A percentile compares a stretch with the other conserved stretches of the same genome.
phyloP scores from a whole-genome alignment of 2,113 vertebrate species.

The Pachyramphus minor region DNA sequence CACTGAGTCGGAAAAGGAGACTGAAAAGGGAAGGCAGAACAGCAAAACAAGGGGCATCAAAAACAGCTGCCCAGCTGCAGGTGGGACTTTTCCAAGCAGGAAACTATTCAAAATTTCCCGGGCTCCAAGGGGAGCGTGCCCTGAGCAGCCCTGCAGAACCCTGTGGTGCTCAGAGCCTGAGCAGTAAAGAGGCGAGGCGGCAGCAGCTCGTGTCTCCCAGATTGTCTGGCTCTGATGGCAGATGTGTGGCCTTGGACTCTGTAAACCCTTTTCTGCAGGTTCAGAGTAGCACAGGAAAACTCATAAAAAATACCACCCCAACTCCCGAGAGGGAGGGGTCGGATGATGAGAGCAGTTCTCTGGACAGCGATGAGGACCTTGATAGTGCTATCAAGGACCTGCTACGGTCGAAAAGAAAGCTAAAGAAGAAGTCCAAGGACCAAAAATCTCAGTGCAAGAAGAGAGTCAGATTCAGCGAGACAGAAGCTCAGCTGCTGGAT shows the following conservation, averaged over 20 bases:
- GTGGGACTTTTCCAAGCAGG: not conserved
- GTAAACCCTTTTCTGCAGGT: not conserved
- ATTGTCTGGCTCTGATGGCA: not conserved
- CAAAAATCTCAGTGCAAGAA: slow-evolving; percentile 75
- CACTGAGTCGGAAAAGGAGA: slow-evolving; percentile 72
- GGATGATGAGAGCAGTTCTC: slow-evolving; percentile 90
- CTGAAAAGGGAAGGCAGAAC: slow-evolving; percentile 39
- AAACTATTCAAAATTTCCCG: not conserved
- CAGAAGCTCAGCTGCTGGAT: slow-evolving; percentile 35
- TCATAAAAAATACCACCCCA: not conserved
- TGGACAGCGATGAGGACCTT: slow-evolving; percentile 95
- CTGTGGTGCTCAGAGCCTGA: not conserved
- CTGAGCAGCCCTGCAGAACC: not conserved
- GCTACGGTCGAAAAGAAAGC: slow-evolving; percentile 86
- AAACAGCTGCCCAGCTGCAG: not conserved
- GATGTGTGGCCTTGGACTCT: not conserved
- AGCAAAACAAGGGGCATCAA: not conserved
- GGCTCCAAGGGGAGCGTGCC: not conserved
- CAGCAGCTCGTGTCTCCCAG: not conserved
- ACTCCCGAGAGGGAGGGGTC: slow-evolving; percentile 52
- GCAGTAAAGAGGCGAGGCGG: not conserved
- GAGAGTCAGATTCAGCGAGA: slow-evolving; percentile 66
- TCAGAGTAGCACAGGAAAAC: not conserved
- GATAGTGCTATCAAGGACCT: slow-evolving; percentile 93
- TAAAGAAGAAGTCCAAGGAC: slow-evolving; percentile 81